phyloP scores from a whole-genome alignment of 2,113 vertebrate species.

The Colistium nudipinnis region DNA sequence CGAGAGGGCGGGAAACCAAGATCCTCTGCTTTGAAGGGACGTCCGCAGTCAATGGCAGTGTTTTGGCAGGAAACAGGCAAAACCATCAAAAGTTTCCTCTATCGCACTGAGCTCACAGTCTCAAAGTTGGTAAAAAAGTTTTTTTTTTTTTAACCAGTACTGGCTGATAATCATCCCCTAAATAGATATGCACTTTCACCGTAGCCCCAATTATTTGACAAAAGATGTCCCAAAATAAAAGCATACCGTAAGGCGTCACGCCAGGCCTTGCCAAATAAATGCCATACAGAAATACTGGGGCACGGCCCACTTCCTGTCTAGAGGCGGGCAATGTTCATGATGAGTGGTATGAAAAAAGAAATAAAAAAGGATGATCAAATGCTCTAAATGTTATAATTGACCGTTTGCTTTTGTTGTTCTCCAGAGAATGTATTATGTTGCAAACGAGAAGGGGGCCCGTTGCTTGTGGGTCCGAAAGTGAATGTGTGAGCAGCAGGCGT shows the following conservation, averaged over 20 bases:
- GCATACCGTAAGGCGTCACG: background rate
- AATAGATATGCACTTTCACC: background rate
- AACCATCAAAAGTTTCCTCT: constrained; percentile 26
- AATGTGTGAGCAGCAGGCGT: constrained; percentile 1
- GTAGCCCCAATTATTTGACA: background rate
- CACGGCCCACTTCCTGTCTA: constrained; percentile 35
- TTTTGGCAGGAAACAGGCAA: constrained; percentile 7
- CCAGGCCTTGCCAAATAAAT: constrained; percentile 6
- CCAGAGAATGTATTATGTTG: constrained; percentile 73
- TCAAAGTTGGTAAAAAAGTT: background rate
- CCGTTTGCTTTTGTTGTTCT: constrained; percentile 38
- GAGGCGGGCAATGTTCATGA: constrained; percentile 40
- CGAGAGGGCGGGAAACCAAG: constrained; percentile 19
- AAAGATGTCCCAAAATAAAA: background rate
- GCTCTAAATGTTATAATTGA: constrained; percentile 54
- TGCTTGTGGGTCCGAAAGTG: constrained; percentile 6
- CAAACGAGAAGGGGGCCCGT: constrained; percentile 27
- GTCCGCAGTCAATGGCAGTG: background rate
- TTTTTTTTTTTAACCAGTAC: constrained; percentile 14
- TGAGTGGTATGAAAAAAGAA: constrained; percentile 43
- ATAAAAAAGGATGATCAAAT: constrained; percentile 43
- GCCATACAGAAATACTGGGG: constrained; percentile 31
- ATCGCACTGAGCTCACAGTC: background rate
- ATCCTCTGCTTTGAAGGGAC: background rate
- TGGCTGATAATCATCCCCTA: constrained; percentile 11